Conservation (phyloP, 53 echinoderm and acorn worm genomes). For the Henricia sp. region DNA sequence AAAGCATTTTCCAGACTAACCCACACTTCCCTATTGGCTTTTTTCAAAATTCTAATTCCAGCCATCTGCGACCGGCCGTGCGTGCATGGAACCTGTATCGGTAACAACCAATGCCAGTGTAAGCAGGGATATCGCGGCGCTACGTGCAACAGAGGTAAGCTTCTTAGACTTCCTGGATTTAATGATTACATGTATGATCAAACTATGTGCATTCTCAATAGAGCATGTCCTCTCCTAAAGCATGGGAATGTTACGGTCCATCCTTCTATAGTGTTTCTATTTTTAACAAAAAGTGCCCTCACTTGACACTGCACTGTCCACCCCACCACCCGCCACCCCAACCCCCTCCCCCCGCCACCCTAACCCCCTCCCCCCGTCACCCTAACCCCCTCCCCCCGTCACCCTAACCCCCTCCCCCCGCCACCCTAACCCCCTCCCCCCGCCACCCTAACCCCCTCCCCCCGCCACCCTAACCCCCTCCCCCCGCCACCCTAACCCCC, state of each 20-base stretch:
- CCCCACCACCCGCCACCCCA: neutral
- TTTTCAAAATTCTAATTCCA: conserved; percentile 27
- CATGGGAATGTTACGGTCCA: too few relatives aligned
- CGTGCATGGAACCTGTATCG: conserved; percentile 83
- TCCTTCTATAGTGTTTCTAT: too few relatives aligned
- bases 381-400: neutral
- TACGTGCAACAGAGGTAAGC: conserved; percentile 82
- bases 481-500: too few relatives aligned
- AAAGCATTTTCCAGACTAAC: too few relatives aligned
- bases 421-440: neutral
- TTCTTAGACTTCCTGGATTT: too few relatives aligned
- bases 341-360: neutral
- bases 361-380: neutral
- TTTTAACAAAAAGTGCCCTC: too few relatives aligned
- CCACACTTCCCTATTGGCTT: neutral
- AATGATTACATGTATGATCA: too few relatives aligned
- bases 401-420: too few relatives aligned
- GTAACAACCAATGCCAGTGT: conserved; percentile 77
- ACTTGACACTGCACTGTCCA: neutral
- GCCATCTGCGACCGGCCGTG: conserved; percentile 78
- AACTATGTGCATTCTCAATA: too few relatives aligned
- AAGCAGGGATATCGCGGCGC: conserved; percentile 74
- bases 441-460: too few relatives aligned
- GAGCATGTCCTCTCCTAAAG: too few relatives aligned
- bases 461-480: too few relatives aligned